phyloP scores from a whole-genome alignment of 1,140 invertebrate species.

The Aphelenchoides fujianensis region DNA sequence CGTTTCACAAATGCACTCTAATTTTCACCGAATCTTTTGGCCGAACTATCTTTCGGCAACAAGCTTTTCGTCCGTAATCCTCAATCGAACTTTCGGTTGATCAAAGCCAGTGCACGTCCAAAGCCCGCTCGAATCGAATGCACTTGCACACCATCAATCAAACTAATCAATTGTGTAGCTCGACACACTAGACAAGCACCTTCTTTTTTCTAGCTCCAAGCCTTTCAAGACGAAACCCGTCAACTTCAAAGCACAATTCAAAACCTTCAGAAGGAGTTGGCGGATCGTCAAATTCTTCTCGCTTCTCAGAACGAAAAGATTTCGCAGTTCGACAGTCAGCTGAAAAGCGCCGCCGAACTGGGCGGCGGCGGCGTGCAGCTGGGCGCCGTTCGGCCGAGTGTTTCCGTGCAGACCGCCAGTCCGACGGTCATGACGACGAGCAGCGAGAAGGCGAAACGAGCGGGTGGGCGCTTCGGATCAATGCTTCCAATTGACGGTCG shows the following conservation, averaged over 20 bases:
- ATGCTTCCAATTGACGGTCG: background rate
- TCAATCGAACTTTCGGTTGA: too few species aligned
- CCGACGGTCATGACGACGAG: background rate
- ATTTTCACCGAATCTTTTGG: background rate
- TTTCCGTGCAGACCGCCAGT: background rate
- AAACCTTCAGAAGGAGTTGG: conserved; percentile 42
- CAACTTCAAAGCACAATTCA: conserved; percentile 39
- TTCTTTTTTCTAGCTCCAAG: conserved; percentile 31
- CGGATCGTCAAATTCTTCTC: conserved; percentile 44
- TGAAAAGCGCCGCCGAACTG: conserved; percentile 18
- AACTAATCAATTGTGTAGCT: background rate
- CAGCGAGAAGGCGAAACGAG: background rate
- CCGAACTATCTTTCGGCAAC: too few species aligned
- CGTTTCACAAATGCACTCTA: background rate
- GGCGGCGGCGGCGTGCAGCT: background rate
- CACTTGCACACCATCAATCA: background rate
- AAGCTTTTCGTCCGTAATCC: too few species aligned
- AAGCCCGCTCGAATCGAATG: too few species aligned
- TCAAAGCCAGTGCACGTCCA: too few species aligned
- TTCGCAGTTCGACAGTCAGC: conserved; percentile 42
- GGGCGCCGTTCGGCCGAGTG: background rate
- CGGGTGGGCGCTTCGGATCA: background rate
- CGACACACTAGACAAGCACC: background rate
- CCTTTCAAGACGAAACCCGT: conserved; percentile 37
- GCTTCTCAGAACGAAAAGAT: conserved; percentile 53